These are phyloP conservation scores for Dendrolimus punctatus DNA, from an alignment of 1,140 invertebrate genomes.

Conservation along the genomic window DNA sequence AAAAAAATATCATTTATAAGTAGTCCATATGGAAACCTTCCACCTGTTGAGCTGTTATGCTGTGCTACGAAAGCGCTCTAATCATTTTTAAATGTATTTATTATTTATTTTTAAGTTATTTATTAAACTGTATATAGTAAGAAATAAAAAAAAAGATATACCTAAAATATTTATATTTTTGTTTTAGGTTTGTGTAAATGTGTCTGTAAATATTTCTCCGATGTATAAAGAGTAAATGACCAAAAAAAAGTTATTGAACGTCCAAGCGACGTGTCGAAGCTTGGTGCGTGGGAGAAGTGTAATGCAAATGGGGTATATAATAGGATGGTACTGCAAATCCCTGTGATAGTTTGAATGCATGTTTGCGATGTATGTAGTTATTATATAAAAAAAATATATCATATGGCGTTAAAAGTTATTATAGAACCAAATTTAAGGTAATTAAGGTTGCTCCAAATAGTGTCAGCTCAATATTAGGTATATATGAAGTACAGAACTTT, in stretches of 20 bases:
- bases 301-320: too few relatives aligned
- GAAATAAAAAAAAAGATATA: constrained; percentile 36
- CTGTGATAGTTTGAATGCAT: neutral
- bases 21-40: neutral
- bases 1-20: constrained; percentile 1
- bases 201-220: constrained; percentile 59
- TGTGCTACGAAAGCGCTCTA: constrained; percentile 32
- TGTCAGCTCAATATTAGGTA: too few relatives aligned
- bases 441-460: too few relatives aligned
- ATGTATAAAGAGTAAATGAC: constrained; percentile 50
- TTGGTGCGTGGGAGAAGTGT: neutral
- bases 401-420: neutral
- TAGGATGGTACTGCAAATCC: too few relatives aligned
- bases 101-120: constrained; percentile 65
- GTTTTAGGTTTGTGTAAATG: constrained; percentile 38
- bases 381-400: constrained; percentile 2
- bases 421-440: neutral
- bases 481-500: too few relatives aligned
- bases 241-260: constrained; percentile 38
- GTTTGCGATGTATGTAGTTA: neutral
- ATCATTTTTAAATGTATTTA: constrained; percentile 52
- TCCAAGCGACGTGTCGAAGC: constrained; percentile 4
- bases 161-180: constrained; percentile 32
- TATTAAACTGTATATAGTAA: constrained; percentile 56
- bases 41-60: constrained; percentile 9